phyloP scores from a whole-genome alignment of 2,797 vertebrate genomes.

The Micrastur ruficollis region DNA sequence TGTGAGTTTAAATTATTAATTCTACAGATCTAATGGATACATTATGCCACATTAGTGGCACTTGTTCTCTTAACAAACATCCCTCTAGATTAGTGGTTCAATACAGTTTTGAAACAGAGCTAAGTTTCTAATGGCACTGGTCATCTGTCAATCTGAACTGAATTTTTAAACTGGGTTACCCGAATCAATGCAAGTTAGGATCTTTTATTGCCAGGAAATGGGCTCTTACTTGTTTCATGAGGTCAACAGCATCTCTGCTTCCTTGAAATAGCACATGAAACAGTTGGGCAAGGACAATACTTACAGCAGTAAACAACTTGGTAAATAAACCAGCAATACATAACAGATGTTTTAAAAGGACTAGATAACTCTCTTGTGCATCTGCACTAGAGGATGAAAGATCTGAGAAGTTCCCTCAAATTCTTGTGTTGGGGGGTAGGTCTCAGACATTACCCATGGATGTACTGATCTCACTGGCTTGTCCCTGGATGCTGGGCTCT shows the following conservation, averaged over 20 bases:
- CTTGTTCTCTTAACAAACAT: constrained; percentile 59
- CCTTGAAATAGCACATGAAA: not conserved
- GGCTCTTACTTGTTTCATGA: not conserved
- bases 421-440: not conserved
- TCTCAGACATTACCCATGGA: not conserved
- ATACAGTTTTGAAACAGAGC: constrained; percentile 41
- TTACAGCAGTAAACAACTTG: not conserved
- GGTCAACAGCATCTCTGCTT: not conserved
- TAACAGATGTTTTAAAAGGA: not conserved
- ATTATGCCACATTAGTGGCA: constrained; percentile 58
- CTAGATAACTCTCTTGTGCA: not conserved
- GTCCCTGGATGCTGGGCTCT: not conserved
- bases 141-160: constrained; percentile 26
- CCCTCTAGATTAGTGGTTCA: constrained; percentile 46
- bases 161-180: constrained; percentile 48
- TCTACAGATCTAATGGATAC: constrained; percentile 55
- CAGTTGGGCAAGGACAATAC: not conserved
- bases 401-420: not conserved
- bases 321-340: not conserved
- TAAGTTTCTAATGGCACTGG: constrained; percentile 19
- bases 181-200: constrained; percentile 25
- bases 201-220: constrained; percentile 36
- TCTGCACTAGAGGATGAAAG: not conserved
- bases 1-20: constrained; percentile 66
- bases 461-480: not conserved